Evolutionary conservation across 1,140 invertebrate species (phyloP), one percentile per base, ranked within the genome.

Genomic region (Diabrotica undecimpunctata): DNA sequence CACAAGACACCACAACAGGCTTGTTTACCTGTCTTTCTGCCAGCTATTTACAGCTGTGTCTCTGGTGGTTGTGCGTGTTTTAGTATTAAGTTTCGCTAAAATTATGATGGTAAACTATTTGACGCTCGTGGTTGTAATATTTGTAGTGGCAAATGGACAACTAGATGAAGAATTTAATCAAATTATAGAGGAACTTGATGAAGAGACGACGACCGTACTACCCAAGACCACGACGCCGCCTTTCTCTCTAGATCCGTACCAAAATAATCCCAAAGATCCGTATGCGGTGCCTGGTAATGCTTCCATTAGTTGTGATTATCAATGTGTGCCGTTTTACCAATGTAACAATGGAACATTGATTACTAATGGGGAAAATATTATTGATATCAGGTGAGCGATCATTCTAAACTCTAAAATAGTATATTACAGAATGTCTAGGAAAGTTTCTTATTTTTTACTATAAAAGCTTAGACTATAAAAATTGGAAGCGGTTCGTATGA

Each of bases 351-450:
- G 82, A 0, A 83, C 83, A 0, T 85, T 92, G 25, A 81, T 86
- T 52, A 85, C 83, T 0, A 84, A 91, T 71, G 91, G 91, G 5
- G 73, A 82, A 10, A 87, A 88, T 38, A 78, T 93, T 25, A 90
- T 94, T 64, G 90, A 94, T 75, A 89, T 91, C 46, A 83, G 87
- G 81, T 83, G n/a, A 50, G 58, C 5, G 4, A 25, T 25, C 25
- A 25, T 25, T 25, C 25, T 25, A 2, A 25, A 25, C 25, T 25
- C 4, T n/a, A n/a, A 25, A 25, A 1, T 25, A 25, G 25, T 25
- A 25, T 25, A 1, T 25, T 25, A 25, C 4, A 25, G 25, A n/a
- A n/a, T n/a, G n/a, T n/a, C n/a, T n/a, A n/a, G 25, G 25, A 25
- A 25, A 25, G 25, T 25, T 25, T 25, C 25, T n/a, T n/a, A n/a